phyloP scores from a whole-genome alignment of 2,797 vertebrate genomes.

The Rhynchotus rufescens region DNA sequence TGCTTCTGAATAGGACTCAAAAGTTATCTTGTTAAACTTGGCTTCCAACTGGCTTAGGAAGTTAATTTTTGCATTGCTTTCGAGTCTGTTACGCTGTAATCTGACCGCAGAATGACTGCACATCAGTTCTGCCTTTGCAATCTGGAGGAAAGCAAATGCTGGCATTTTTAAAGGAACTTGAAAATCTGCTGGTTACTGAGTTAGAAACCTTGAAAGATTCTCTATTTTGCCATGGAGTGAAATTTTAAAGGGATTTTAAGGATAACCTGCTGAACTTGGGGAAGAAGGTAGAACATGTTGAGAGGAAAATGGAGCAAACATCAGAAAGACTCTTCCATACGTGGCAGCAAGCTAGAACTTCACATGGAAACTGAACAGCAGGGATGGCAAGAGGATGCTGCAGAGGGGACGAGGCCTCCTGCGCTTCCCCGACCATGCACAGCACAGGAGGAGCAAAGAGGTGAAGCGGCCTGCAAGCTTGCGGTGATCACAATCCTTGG shows the following conservation, averaged over 20 bases:
- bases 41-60: too few species aligned
- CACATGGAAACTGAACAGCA: neutral
- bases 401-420: neutral
- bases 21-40: too few species aligned
- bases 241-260: neutral
- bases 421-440: neutral
- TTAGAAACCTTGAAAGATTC: neutral
- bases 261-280: too few species aligned
- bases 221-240: neutral
- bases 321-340: neutral
- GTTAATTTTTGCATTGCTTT: too few species aligned
- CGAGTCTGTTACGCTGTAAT: too few species aligned
- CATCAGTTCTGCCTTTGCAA: neutral
- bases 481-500: neutral
- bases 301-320: neutral
- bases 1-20: too few species aligned
- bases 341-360: neutral
- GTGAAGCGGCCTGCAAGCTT: neutral
- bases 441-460: neutral
- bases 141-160: neutral
- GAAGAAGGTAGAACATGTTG: neutral
- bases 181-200: neutral
- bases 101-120: too few species aligned
- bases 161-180: neutral
- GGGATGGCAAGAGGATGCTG: neutral